Conservation (phyloP, 2,797 vertebrate genomes). For the Platalea minor region DNA sequence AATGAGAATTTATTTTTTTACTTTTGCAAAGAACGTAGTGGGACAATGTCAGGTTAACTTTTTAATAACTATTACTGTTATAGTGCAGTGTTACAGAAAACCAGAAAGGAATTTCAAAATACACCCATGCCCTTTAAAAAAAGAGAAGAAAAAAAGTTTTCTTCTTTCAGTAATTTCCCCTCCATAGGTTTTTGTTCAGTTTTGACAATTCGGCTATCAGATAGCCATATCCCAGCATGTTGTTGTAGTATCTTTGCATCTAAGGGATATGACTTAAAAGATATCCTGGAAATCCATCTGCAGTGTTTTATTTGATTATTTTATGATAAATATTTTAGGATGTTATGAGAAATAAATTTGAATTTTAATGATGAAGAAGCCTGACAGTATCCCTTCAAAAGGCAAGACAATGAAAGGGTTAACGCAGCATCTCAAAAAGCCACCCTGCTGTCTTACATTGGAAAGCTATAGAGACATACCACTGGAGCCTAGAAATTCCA, state of each 20-base stretch:
- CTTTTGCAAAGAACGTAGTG: not conserved
- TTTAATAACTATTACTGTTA: not conserved
- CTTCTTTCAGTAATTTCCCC: not conserved
- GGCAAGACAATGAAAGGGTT: constrained; percentile 76
- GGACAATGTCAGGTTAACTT: constrained; percentile 36
- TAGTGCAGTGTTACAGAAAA: not conserved
- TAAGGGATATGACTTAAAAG: not conserved
- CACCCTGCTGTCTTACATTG: constrained; percentile 63
- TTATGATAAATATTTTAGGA: not conserved
- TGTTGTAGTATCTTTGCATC: not conserved
- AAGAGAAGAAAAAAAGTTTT: not conserved
- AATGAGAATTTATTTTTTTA: not conserved
- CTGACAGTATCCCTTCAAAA: constrained; percentile 44
- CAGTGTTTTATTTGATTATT: not conserved
- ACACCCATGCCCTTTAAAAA: not conserved
- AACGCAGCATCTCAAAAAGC: constrained; percentile 66
- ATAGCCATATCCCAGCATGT: not conserved
- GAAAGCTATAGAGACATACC: constrained; percentile 73
- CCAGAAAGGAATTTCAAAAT: not conserved
- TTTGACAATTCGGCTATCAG: not conserved
- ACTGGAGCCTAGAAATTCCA: constrained; percentile 74
- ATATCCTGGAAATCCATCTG: not conserved
- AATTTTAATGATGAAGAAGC: not conserved
- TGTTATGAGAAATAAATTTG: not conserved
- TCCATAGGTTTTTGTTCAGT: not conserved